These are phyloP conservation scores for Antheraea pernyi DNA, from an alignment of 1,140 invertebrate genomes.

Conservation along the genomic window DNA sequence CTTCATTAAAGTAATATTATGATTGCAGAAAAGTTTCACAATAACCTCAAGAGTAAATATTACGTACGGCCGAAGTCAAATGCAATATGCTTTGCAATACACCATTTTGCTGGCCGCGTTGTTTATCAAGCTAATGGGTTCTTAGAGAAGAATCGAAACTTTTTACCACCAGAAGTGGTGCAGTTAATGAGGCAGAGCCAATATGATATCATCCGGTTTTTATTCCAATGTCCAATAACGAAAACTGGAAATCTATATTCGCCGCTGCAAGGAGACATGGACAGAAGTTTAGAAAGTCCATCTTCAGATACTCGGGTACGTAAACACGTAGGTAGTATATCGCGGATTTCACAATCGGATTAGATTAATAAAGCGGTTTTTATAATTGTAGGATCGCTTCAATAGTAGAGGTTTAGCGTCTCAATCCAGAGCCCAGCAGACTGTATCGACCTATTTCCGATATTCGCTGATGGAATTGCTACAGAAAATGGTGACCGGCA, in stretches of 20 bases:
- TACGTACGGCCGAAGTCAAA: conserved; percentile 89
- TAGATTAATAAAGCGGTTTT: background rate
- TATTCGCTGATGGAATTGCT: conserved; percentile 92
- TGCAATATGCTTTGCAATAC: conserved; percentile 85
- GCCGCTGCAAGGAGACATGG: conserved; percentile 77
- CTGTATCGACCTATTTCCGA: conserved; percentile 91
- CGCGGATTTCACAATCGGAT: background rate
- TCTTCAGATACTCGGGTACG: conserved; percentile 60
- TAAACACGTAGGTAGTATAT: conserved; percentile 11
- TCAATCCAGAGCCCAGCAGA: conserved; percentile 91
- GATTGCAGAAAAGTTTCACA: conserved; percentile 89
- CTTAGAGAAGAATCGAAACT: conserved; percentile 91
- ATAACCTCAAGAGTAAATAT: conserved; percentile 87
- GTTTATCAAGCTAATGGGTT: conserved; percentile 89
- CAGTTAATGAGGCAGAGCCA: conserved; percentile 87
- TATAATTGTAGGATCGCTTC: conserved; percentile 60
- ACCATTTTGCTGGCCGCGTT: conserved; percentile 89
- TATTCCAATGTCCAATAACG: conserved; percentile 91
- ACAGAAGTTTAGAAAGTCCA: conserved; percentile 71
- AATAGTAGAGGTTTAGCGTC: conserved; percentile 85
- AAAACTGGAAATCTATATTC: conserved; percentile 89
- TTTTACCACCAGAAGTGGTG: conserved; percentile 89
- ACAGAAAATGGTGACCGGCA: conserved; percentile 89
- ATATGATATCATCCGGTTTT: conserved; percentile 85
- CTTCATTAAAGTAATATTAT: conserved; percentile 23